Evolutionary conservation across 2,888 invertebrate species (phyloP), one percentile per base, ranked within the genome.

Genomic region (Tortrix viridana): DNA sequence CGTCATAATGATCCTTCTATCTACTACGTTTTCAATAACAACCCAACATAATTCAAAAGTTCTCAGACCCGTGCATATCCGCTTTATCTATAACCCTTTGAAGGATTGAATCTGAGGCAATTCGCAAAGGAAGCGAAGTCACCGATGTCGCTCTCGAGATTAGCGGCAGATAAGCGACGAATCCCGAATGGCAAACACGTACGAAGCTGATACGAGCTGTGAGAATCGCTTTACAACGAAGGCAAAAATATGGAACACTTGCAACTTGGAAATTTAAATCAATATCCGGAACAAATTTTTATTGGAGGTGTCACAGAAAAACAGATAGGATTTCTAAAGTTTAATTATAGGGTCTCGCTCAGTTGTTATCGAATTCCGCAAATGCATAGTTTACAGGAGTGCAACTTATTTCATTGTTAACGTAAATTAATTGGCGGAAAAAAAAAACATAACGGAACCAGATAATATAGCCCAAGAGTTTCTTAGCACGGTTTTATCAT

Each of bases 131-230:
- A 43, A 54, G 32, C 22, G n/a, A 7, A 47, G 48, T 37, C 32
- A 32, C 48, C 41, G 48, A 47, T 23, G 38, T 47, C 26, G 20
- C 55, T 43, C 12, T 7, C 32, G 22, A 55, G 54, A 61, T 61
- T 61, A 61, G 55, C 55, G 41, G 32, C 32, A 43, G 50, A 50
- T 59, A 50, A 43, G 19, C 18, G 54, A 16, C 22, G 12, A 12
- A 9, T 37, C 49, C 37, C 22, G 49, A 32, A 61, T 61, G 61
- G 32, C 20, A 50, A 26, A 44, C 44, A 56, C 61, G 49, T 44
- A 52, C 52, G 44, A 37, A 26, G 20, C 19, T 37, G 53, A 41
- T 41, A 53, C 53, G 53, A 53, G 41, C 38, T 38, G 53, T 9
- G 53, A 53, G 41, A 7, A 16, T 41, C 22, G 38, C n/a, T 19